These are phyloP conservation scores for Cynaeus angustus DNA, from an alignment of 2,888 invertebrate species.

Conservation along the genomic window DNA sequence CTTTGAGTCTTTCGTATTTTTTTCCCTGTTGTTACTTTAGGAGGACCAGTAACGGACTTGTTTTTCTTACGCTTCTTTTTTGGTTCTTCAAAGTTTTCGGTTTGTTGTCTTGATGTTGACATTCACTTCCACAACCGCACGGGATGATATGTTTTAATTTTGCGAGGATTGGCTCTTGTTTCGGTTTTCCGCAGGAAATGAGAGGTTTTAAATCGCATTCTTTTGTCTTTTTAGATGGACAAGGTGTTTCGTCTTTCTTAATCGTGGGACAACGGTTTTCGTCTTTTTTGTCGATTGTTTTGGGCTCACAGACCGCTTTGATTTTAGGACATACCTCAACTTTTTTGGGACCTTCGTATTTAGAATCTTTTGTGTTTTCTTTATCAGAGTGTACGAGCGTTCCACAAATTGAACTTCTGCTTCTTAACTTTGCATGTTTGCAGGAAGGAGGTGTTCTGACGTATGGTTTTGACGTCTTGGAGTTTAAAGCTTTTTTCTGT, in stretches of 20 bases:
- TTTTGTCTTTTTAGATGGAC: too few species aligned
- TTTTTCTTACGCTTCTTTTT: conserved; percentile 1
- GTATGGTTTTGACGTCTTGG: background rate
- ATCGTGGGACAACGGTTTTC: too few species aligned
- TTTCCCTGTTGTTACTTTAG: background rate
- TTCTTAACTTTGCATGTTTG: background rate
- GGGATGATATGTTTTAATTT: background rate
- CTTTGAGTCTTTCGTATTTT: background rate
- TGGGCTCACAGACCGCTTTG: too few species aligned
- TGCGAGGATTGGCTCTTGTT: background rate
- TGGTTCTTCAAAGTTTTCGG: background rate
- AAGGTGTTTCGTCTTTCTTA: too few species aligned
- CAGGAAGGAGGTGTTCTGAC: background rate
- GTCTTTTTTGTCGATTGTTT: too few species aligned
- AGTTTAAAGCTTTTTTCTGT: too few species aligned
- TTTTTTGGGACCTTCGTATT: too few species aligned
- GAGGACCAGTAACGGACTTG: background rate
- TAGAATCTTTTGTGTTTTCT: background rate
- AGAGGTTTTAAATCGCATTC: too few species aligned
- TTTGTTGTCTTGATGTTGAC: background rate
- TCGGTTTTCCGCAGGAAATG: too few species aligned
- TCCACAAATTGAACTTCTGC: conserved; percentile 1
- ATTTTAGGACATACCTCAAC: too few species aligned
- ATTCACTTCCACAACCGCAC: background rate
- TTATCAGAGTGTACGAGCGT: background rate